Base-by-base conservation (phyloP, 2,113 vertebrate genomes). In the Anhinga rufa region DNA sequence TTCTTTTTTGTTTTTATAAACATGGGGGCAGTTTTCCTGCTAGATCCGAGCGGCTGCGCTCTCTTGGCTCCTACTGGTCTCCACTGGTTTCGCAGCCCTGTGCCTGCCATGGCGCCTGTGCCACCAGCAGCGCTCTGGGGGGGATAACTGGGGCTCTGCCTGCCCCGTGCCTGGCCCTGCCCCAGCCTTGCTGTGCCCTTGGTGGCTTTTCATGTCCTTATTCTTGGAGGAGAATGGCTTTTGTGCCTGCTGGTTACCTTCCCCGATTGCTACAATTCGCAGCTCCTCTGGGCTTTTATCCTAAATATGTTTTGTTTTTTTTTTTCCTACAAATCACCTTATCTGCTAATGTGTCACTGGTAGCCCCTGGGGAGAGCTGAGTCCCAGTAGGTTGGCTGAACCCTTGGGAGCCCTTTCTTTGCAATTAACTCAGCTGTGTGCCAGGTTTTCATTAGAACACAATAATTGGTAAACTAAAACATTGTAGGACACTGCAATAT, bases 11-110 rank as follows among this genome's bases (percentile, higher is more conserved):
- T 10, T 68, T 17, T 68, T 14, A 8, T 13, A 4, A 22, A 3
- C 0, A 4, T 0, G 3, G 26, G 15, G 34, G 1, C 7, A 6
- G 4, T 14, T 42, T 46, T 48, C 10, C n/a, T 2, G 14, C 4
- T 18, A 4, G 7, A 3, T 17, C 11, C 7, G 46, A 9, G 8
- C 5, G 20, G 38, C n/a, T 0, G 4, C 0, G 6, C 42, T 20
- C 46, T 12, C 25, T 22, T 2, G 12, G 21, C 9, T 18, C 22
- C 38, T 11, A 1, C 14, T 4, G 5, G 31, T 21, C 8, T 8
- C 1, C 0, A 2, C 7, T 17, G 16, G 7, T 20, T 21, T 24
- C 17, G 46, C 4, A 14, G 28, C 19, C 21, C 26, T 14, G 34
- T 7, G 17, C 16, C 14, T 14, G 6, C 16, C 14, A 44, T 0